Conservation (phyloP, 2,797 vertebrate species). For the Sebastes flavidus region DNA sequence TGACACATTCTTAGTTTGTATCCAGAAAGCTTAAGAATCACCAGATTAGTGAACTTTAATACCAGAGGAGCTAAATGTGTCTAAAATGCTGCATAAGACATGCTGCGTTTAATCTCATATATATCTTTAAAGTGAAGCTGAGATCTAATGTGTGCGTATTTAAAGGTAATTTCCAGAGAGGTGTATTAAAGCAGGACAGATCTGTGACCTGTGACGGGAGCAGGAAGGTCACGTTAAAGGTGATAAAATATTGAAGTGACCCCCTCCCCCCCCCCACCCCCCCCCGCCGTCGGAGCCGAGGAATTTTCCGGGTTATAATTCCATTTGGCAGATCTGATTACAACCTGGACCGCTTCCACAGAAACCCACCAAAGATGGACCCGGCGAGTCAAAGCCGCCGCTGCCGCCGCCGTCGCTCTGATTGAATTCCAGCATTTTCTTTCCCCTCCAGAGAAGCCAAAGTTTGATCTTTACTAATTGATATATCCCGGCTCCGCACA, state of each 20-base stretch:
- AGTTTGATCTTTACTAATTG: constrained; percentile 84
- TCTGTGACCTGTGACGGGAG: constrained; percentile 21
- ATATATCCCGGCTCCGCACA: constrained; percentile 76
- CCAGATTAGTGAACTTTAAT: too few species aligned
- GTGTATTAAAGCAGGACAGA: constrained; percentile 12
- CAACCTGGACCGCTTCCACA: constrained; percentile 57
- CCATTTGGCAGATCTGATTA: constrained; percentile 71
- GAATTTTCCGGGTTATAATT: constrained; percentile 71
- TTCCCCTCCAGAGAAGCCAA: constrained; percentile 69
- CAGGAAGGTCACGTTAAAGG: constrained; percentile 49
- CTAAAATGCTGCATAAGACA: too few species aligned
- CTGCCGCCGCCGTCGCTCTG: constrained; percentile 48
- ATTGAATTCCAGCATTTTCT: constrained; percentile 73
- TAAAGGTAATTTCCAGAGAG: constrained; percentile 10
- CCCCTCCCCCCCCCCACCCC: background rate
- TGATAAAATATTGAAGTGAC: constrained; percentile 56
- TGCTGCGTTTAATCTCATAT: too few species aligned
- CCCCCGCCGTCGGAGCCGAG: constrained; percentile 1
- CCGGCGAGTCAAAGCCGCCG: constrained; percentile 47
- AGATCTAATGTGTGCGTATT: background rate
- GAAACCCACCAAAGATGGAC: constrained; percentile 49
- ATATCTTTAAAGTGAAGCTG: background rate
- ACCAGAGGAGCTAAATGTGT: too few species aligned
- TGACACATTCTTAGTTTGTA: too few species aligned
- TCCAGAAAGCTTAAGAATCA: too few species aligned